Base-by-base conservation (phyloP, 2,888 invertebrate species). In the Bombylius discolor region DNA sequence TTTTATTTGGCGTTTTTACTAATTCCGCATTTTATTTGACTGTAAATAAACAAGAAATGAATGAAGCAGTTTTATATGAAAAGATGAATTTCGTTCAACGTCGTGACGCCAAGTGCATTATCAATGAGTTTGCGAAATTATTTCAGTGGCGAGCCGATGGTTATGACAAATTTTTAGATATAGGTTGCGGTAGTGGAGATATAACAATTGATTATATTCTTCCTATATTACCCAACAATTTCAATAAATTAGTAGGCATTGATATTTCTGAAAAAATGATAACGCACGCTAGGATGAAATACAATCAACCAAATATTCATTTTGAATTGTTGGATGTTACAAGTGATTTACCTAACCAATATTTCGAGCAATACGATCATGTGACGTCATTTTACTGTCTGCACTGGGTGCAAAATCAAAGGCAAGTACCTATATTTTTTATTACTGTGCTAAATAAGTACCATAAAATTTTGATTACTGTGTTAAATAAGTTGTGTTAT, bases 311-410 rank as follows among this genome's bases (percentile, higher is more conserved):
- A 5, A 68, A 71, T 48, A 71, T 78, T 1, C 70, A 76, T 42
- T 81, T 82, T 61, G 70, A 76, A 39, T 63, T 65, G 7, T 59
- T 70, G 56, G 83, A 89, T 64, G 82, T 89, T 49, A 71, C 78
- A 1, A 69, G 75, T 0, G 67, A 75, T 33, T 80, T 45, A 12
- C 5, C 5, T 13, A 4, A 4, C 1, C 14, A 45, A 14, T 14
- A 7, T n/a, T 45, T 45, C 64, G 71, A 14, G 76, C 66, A 71
- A 36, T 89, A 85, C 64, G 79, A 84, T 65, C 85, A 87, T 65
- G 78, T 81, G 0, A 81, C 87, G 53, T 89, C 89, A 0, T 88
- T 89, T 67, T 88, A 87, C 68, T 82, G 87, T 59, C 74, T 90
- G 5, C 88, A 89, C 65, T 89, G 89, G 89, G 81, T 89, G 42